Evolutionary conservation across 2,797 vertebrate species (phyloP).

Genomic region (Cottoperca gobio): DNA sequence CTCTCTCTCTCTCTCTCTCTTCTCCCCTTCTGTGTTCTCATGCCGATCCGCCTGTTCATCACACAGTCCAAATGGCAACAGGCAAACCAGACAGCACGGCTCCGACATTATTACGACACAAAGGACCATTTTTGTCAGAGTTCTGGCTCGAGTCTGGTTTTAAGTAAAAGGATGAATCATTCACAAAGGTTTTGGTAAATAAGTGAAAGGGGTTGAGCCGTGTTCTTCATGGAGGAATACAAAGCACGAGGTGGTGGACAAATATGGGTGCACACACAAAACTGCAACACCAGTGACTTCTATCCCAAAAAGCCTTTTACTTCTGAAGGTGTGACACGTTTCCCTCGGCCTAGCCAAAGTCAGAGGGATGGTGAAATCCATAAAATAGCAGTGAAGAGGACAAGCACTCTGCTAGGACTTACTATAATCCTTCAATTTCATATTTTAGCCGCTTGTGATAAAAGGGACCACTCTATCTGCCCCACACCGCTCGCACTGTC

Average conservation of each 20-base stretch:
- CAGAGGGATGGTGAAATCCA: constrained; percentile 47
- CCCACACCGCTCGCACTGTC: constrained; percentile 51
- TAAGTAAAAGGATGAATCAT: constrained; percentile 20
- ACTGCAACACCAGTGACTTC: constrained; percentile 19
- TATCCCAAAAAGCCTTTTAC: constrained; percentile 10
- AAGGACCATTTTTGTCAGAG: constrained; percentile 40
- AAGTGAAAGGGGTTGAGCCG: constrained; percentile 12
- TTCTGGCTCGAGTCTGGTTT: constrained; percentile 33
- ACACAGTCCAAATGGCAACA: constrained; percentile 66
- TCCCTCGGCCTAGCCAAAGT: constrained; percentile 16
- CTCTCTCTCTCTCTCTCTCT: constrained; percentile 11
- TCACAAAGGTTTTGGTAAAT: constrained; percentile 1
- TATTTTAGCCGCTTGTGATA: constrained; percentile 60
- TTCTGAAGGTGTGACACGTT: constrained; percentile 20
- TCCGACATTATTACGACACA: constrained; percentile 30
- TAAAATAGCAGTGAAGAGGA: constrained; percentile 47
- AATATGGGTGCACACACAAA: constrained; percentile 15
- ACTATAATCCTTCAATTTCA: constrained; percentile 77
- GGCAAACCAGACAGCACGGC: constrained; percentile 54
- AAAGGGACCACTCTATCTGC: constrained; percentile 55
- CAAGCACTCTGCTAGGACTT: constrained; percentile 58
- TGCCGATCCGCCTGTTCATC: constrained; percentile 68
- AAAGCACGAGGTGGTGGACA: neutral
- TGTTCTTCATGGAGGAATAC: neutral
- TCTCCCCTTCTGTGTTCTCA: constrained; percentile 40